Percentiles rank a stretch among this genome's conserved stretches.
Conservation (phyloP, 2,797 vertebrate species). For the Crypturellus tataupa region DNA sequence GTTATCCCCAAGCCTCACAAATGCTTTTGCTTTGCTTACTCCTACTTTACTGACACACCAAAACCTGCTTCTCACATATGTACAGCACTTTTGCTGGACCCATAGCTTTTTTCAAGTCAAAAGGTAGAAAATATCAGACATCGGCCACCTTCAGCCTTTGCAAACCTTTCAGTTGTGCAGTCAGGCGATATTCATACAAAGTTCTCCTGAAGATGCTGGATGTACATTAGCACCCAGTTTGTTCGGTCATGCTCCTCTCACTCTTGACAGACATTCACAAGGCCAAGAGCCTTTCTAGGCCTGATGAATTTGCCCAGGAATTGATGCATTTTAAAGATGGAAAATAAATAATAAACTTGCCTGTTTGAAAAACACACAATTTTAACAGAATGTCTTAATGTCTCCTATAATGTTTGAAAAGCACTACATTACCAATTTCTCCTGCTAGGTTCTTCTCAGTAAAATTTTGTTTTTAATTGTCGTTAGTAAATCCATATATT, state of each 20-base stretch:
- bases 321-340: background rate
- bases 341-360: background rate
- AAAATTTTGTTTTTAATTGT: background rate
- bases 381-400: background rate
- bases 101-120: background rate
- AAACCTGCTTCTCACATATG: background rate
- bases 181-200: background rate
- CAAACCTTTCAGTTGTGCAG: background rate
- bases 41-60: background rate
- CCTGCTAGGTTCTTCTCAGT: background rate
- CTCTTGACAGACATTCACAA: background rate
- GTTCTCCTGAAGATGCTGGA: background rate
- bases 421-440: background rate
- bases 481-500: background rate
- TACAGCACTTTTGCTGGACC: background rate
- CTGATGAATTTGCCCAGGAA: background rate
- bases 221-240: background rate
- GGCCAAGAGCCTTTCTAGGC: background rate
- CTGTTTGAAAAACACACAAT: background rate
- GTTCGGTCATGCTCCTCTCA: background rate
- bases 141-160: background rate
- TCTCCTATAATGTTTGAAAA: background rate
- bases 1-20: background rate
- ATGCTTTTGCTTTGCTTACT: background rate
- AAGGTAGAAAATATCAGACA: background rate